Base-by-base conservation (phyloP, 2,888 invertebrate genomes). In the Limnephilus auricula region DNA sequence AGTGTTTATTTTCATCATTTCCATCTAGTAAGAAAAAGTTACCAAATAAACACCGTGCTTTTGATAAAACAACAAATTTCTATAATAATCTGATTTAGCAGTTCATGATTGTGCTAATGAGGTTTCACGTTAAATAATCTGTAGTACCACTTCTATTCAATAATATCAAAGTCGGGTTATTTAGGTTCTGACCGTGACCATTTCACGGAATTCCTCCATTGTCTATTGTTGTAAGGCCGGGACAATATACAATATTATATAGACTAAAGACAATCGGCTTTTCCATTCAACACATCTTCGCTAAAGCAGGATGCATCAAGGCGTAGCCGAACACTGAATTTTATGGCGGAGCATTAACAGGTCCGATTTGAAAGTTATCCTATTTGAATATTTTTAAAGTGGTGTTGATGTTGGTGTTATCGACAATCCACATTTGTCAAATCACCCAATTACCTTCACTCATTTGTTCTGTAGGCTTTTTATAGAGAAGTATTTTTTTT, bases 151-250 rank as follows among this genome's bases (percentile, higher is more conserved):
- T 65, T 6, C 65, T 9, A n/a, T 65, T 65, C 25, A n/a, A 65
- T 65, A 25, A 65, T 65, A 25, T 65, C 65, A 65, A 25, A n/a
- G 65, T 65, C 9, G 80, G 6, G 15, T 82, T 82, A 82, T 30
- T 82, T 32, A 10, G 80, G 13, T 82, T 34, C 31, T 25, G 80
- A 82, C 80, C 80, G 80, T 82, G 80, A 82, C 80, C 80, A 34
- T 6, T 82, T 82, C 80, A 32, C 32, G 25, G 80, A 82, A 82
- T 10, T 65, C 25, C 65, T 32, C 32, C 32, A 82, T 80, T 80
- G 30, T 80, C 80, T 82, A 82, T 34, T 82, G 80, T 82, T 82
- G 32, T 82, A 18, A 34, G 2, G 65, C 25, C n/a, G 25, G 25
- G 6, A 25, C 25, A 65, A 65, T 65, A n/a, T 65, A 65, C 65